These are phyloP conservation scores for Brachionus rotundiformis DNA, from an alignment of 1,140 invertebrate genomes.

Conservation along the genomic window DNA sequence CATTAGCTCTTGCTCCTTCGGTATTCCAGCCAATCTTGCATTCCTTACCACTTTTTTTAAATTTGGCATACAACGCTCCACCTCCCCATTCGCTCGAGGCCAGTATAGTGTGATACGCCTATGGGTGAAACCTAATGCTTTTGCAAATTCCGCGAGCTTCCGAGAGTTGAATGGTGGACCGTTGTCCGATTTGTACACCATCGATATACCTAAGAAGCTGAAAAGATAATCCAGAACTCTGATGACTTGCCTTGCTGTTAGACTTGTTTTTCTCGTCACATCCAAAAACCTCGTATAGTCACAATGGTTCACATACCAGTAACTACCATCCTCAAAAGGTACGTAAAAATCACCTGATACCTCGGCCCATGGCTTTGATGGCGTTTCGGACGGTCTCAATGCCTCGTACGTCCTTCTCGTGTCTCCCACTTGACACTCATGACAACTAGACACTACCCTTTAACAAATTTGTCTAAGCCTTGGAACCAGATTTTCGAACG, in stretches of 20 bases:
- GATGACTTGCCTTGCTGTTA: background rate
- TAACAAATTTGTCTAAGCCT: constrained; percentile 57
- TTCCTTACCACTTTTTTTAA: background rate
- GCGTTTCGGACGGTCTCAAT: background rate
- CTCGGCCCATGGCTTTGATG: background rate
- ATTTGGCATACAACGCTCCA: background rate
- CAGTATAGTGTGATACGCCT: background rate
- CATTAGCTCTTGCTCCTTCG: background rate
- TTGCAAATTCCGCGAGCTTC: background rate
- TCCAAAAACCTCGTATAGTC: background rate
- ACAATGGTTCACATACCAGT: constrained; percentile 5
- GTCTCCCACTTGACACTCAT: background rate
- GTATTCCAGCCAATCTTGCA: background rate
- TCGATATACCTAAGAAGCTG: background rate
- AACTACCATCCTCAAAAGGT: background rate
- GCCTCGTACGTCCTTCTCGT: background rate
- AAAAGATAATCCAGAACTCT: constrained; percentile 3
- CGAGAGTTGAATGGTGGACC: background rate
- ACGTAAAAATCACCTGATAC: background rate
- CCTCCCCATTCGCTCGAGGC: background rate
- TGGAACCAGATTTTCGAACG: constrained; percentile 61
- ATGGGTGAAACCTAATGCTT: background rate
- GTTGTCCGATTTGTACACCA: background rate
- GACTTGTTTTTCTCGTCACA: background rate
- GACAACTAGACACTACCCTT: constrained; percentile 30